These are phyloP conservation scores for Mesorhabditis belari DNA, from an alignment of 2,888 invertebrate genomes.

Conservation along the genomic window DNA sequence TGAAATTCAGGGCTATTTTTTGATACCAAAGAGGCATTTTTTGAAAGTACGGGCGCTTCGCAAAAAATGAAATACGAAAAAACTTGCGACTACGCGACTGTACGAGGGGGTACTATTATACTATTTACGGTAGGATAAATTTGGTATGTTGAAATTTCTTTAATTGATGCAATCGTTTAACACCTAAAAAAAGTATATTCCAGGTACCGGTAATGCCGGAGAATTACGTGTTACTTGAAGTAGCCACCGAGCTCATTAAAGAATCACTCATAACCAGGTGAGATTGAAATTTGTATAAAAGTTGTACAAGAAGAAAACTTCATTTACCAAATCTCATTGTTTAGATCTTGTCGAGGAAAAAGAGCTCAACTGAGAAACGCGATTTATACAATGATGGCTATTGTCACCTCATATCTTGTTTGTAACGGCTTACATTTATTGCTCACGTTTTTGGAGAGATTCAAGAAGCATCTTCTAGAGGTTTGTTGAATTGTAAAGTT, in stretches of 20 bases:
- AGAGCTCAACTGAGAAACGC: slow-evolving; percentile 33
- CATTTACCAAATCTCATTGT: slow-evolving; percentile 1
- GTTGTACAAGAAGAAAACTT: background rate
- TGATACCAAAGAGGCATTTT: too few relatives aligned
- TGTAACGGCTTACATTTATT: slow-evolving; percentile 34
- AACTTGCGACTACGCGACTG: too few relatives aligned
- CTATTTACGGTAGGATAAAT: too few relatives aligned
- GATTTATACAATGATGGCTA: slow-evolving; percentile 35
- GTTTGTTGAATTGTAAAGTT: too few relatives aligned
- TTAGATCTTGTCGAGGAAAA: slow-evolving; percentile 29
- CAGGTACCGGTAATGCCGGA: slow-evolving; percentile 15
- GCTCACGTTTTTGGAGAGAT: slow-evolving; percentile 25
- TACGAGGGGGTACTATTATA: too few relatives aligned
- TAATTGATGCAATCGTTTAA: too few relatives aligned
- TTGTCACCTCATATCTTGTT: slow-evolving; percentile 32
- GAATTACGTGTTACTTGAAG: slow-evolving; percentile 29
- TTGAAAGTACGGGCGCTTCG: too few relatives aligned
- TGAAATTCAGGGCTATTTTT: too few relatives aligned
- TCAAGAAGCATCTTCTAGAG: slow-evolving; percentile 18
- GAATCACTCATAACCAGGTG: slow-evolving; percentile 29
- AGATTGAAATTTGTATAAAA: background rate
- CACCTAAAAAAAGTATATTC: background rate
- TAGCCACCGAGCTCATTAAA: slow-evolving; percentile 31
- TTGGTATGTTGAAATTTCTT: too few relatives aligned
- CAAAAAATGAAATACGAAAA: too few relatives aligned